Evolutionary conservation across 1,140 invertebrate genomes (phyloP), one percentile per base, ranked within the genome.

Genomic region (Pachyrhynchus sulphureomaculatus): DNA sequence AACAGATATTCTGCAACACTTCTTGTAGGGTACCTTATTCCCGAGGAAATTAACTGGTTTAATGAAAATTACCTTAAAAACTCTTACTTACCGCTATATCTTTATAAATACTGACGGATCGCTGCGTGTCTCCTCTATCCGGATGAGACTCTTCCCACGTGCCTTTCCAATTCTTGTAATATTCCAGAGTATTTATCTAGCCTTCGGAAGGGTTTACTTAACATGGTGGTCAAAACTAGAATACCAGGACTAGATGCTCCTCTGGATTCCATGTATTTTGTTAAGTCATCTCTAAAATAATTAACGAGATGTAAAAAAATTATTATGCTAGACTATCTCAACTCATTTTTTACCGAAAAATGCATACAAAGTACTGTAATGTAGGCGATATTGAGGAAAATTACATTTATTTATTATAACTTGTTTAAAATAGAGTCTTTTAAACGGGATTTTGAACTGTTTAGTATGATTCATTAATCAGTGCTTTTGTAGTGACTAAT

Each of bases 81-180:
- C n/a, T n/a, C n/a, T 13, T 10, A n/a, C 86, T 85, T 80, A 96
- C 93, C 59, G 92, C 88, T 70, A 99, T 91, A 71, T 98, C 94
- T 76, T 95, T 92, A 77, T 96, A 99, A 21, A 99, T 89, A 64
- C 87, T 86, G 67, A 95, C 89, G 37, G 95, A 95, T 62, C 96
- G 81, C 76, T 98, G 95, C 1, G 95, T 93, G 74, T 99, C 96
- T 2, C 96, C 97, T 64, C 96, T 81, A 78, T 99, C 97, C 1
- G 91, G 85, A 79, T 99, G 95, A 72, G 87, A 90, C 77, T 98
- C 96, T 81, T 95, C 91, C 45, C 26, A 96, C 90, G 74, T 98
- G 95, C 60, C 95, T 81, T 71, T 97, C 94, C 42, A 99, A 78
- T 78, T 99, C 96, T 78, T 98, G 94, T 15, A 99, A 80, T 86